Conservation (phyloP, 2,113 vertebrate genomes). For the Blennius ocellaris region DNA sequence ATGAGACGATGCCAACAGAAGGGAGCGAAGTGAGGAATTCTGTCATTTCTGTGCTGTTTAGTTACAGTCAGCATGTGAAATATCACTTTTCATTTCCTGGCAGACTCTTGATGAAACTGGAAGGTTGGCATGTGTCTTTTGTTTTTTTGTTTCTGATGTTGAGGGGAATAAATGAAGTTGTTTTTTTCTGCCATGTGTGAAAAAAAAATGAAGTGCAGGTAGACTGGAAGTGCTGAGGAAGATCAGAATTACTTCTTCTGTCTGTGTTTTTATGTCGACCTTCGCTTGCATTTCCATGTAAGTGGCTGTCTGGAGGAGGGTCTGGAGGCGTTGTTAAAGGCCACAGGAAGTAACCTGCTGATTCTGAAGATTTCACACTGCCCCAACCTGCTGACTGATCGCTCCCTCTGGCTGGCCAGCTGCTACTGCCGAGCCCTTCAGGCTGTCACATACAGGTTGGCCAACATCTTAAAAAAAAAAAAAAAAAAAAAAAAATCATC, state of each 20-base stretch:
- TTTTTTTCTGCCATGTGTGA: neutral
- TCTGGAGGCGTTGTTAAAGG: conserved; percentile 95
- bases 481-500: too few species aligned
- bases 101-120: neutral
- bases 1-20: conserved; percentile 17
- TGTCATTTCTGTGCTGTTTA: neutral
- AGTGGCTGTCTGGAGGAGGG: conserved; percentile 97
- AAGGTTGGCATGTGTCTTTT: too few species aligned
- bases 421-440: conserved; percentile 98
- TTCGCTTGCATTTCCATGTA: conserved; percentile 32
- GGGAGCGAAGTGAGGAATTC: neutral
- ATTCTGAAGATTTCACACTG: conserved; percentile 98
- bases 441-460: conserved; percentile 96
- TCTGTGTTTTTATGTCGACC: conserved; percentile 39
- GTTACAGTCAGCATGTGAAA: conserved; percentile 5
- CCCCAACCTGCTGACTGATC: conserved; percentile 97
- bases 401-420: conserved; percentile 98
- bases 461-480: neutral
- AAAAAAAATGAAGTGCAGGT: conserved; percentile 26
- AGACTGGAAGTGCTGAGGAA: conserved; percentile 10
- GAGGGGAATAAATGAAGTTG: conserved; percentile 2
- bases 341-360: conserved; percentile 93
- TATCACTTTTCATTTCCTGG: conserved; percentile 20
- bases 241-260: conserved; percentile 13
- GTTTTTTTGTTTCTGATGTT: too few species aligned